Base-by-base conservation (phyloP, 2,888 invertebrate genomes). In the Nymphalis urticae region DNA sequence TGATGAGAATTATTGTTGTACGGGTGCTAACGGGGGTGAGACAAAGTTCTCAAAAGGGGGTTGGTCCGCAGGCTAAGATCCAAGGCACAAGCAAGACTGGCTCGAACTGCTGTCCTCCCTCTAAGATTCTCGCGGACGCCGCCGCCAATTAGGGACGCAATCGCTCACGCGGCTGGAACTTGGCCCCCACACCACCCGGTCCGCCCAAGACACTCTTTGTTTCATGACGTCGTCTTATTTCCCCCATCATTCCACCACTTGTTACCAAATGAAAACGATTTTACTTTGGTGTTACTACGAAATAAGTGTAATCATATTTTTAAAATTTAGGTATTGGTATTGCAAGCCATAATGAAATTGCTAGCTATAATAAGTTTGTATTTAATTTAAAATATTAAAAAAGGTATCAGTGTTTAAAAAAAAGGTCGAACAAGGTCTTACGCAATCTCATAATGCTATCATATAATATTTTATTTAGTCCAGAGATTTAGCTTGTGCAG, bases 81-180 rank as follows among this genome's bases (percentile, higher is more conserved):
- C 85, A 87, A 89, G 87, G 86, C 82, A 72, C 84, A 85, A 82
- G 86, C 82, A 72, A 86, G 85, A 83, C 83, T 85, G 81, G 90
- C 83, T 85, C 83, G 83, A 81, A 84, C 85, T 85, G 85, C 84
- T 88, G 89, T 90, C 90, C 90, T 92, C 90, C 90, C 90, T 89
- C 90, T 89, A 93, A 93, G 93, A 93, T 90, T 93, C 92, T 92
- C 89, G 92, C 92, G 92, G 88, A 91, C 92, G 93, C 92, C 93
- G 88, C 85, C 88, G 89, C 93, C 93, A 93, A 93, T 93, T 93
- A 93, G 90, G 90, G 87, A 85, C 88, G 90, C 93, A 93, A 93
- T 93, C 93, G 89, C 91, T 93, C 93, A 92, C 87, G 88, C 90
- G 89, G 89, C 87, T 85, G 85, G 87, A 75, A 79, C 81, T 78